Evolutionary conservation across 2,113 vertebrate species (phyloP).

Genomic region (Carassius carassius): DNA sequence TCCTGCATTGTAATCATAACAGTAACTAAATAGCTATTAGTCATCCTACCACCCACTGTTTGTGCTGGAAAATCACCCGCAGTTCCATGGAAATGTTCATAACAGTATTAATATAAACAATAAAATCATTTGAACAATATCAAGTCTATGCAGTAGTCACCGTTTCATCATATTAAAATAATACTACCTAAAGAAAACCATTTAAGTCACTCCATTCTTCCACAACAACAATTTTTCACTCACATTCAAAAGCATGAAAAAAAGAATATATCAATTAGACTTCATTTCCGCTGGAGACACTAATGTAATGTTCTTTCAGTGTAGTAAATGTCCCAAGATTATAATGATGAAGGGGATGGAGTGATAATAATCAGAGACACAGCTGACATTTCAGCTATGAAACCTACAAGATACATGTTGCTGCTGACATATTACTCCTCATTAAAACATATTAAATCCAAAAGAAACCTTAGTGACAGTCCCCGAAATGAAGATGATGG

Average conservation of each 20-base stretch:
- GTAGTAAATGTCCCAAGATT: slow-evolving; percentile 28
- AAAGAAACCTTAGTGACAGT: slow-evolving; percentile 31
- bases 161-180: no score
- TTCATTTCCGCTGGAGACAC: slow-evolving; percentile 13
- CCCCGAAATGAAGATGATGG: slow-evolving; percentile 22
- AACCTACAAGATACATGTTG: slow-evolving; percentile 33
- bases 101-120: slow-evolving; percentile 5
- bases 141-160: not conserved
- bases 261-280: slow-evolving; percentile 33
- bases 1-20: slow-evolving; percentile 1
- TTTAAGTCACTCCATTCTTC: not conserved
- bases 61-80: not conserved
- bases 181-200: not conserved
- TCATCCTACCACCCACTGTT: slow-evolving; percentile 20
- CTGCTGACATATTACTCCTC: slow-evolving; percentile 21
- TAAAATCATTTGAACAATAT: not conserved
- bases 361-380: slow-evolving; percentile 45
- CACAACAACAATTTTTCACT: not conserved
- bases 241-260: not conserved
- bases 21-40: not conserved
- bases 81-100: not conserved
- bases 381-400: slow-evolving; percentile 50
- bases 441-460: slow-evolving; percentile 44
- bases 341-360: not conserved
- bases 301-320: slow-evolving; percentile 31